Evolutionary conservation across 2,888 invertebrate species (phyloP).

Genomic region (Xestia xanthographa): DNA sequence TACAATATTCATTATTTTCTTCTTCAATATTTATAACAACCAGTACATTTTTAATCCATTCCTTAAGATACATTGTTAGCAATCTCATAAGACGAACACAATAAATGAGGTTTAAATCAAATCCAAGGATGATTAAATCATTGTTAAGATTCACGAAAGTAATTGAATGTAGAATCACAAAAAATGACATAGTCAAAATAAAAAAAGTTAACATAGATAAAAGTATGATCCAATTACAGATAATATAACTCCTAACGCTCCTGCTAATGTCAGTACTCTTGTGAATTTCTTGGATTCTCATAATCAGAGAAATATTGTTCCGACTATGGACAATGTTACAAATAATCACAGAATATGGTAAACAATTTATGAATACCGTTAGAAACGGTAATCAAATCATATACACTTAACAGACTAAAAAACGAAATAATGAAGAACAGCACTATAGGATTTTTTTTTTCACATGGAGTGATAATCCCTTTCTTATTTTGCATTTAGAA

Average conservation of each 20-base stretch:
- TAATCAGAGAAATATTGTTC: background rate
- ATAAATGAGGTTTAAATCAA: conserved; percentile 19
- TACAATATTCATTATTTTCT: background rate
- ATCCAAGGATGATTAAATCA: background rate
- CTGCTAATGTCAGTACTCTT: background rate
- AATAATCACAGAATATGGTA: background rate
- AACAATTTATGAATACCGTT: background rate
- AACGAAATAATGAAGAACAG: background rate
- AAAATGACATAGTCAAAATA: too few species aligned
- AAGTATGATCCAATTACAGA: conserved; percentile 2
- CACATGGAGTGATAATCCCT: background rate
- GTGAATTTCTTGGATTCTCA: background rate
- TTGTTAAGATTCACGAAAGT: too few species aligned
- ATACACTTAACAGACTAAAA: background rate
- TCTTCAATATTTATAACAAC: background rate
- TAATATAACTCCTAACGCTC: background rate
- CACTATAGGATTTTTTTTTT: background rate
- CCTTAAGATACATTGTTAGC: background rate
- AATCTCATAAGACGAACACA: background rate
- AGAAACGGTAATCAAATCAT: background rate
- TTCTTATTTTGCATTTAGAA: conserved; percentile 3
- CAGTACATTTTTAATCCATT: background rate
- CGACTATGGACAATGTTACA: background rate
- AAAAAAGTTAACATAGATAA: background rate
- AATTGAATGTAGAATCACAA: background rate